Base-by-base conservation (phyloP, 2,888 invertebrate species). In the Lochmaea crataegi region DNA sequence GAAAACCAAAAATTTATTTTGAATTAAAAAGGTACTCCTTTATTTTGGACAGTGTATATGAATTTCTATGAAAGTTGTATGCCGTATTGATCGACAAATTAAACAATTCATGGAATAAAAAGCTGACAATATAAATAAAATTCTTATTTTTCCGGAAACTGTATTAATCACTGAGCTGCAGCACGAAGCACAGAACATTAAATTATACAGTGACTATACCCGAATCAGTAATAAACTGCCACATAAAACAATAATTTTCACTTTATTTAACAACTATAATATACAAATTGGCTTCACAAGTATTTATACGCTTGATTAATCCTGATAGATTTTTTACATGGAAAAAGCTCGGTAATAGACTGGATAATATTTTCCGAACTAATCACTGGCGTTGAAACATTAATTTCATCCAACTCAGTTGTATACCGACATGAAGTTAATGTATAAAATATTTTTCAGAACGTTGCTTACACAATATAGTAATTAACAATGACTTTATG, bases 391-490 rank as follows among this genome's bases (percentile, higher is more conserved):
- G n/a, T 6, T 60, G 60, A 60, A 60, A 16, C 60, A 38, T 32
- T 32, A 60, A 60, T 38, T 60, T 60, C 60, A 60, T 38, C n/a
- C 32, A 38, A 38, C 26, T 26, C 12, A 57, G 14, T 57, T 57
- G 22, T 14, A 57, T 26, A 26, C 22, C 32, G 16, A 9, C 18
- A 53, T 53, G 2, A 38, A 26, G 58, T 60, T 60, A 60, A 60
- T 58, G 58, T 32, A n/a, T n/a, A n/a, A 26, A 4, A 58, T 12
- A 32, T 38, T 60, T 38, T 60, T 60, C 14, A 38, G 9, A 60
- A 38, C 38, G 38, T 32, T 58, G 7, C 10, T 53, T 9, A 16
- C 16, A 18, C 16, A 53, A 45, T 45, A 45, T 11, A 45, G 14
- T 45, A 45, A 45, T 14, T 45, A 14, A 45, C 3, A 45, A 14